Conservation (phyloP, 35 echinoderm and acorn worm species). For the Strongylocentrotus purpuratus region DNA sequence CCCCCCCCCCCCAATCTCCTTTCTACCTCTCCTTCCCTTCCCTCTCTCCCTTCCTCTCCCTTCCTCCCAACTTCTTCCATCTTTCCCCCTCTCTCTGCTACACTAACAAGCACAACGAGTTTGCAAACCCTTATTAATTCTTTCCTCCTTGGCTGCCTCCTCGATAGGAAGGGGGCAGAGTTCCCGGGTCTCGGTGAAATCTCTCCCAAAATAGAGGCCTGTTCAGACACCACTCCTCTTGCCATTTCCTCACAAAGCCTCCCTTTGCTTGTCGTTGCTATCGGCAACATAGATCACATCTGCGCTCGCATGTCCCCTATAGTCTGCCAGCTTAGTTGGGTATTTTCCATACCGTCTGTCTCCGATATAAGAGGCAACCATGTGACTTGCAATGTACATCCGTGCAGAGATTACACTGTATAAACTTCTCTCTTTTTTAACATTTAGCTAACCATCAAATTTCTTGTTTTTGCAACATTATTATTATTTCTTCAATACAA, state of each 20-base stretch:
- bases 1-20: no score
- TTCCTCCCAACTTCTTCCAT: neutral
- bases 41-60: neutral
- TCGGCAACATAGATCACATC: conserved; percentile 47
- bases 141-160: conserved; percentile 19
- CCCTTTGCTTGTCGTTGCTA: conserved; percentile 28
- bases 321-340: conserved; percentile 8
- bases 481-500: no score
- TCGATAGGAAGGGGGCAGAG: conserved; percentile 26
- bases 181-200: neutral
- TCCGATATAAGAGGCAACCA: neutral
- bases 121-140: conserved; percentile 42
- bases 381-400: neutral
- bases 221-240: conserved; percentile 29
- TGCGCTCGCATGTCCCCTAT: conserved; percentile 43
- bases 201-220: conserved; percentile 19
- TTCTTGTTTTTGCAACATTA: no score
- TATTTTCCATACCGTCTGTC: neutral
- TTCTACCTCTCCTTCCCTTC: no score
- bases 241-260: conserved; percentile 1
- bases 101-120: neutral
- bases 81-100: neutral
- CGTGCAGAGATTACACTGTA: neutral
- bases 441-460: no score
- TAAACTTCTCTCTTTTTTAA: no score